These are phyloP conservation scores for Pseudanteris insignis DNA, from an alignment of 2,888 invertebrate genomes.

Conservation along the genomic window DNA sequence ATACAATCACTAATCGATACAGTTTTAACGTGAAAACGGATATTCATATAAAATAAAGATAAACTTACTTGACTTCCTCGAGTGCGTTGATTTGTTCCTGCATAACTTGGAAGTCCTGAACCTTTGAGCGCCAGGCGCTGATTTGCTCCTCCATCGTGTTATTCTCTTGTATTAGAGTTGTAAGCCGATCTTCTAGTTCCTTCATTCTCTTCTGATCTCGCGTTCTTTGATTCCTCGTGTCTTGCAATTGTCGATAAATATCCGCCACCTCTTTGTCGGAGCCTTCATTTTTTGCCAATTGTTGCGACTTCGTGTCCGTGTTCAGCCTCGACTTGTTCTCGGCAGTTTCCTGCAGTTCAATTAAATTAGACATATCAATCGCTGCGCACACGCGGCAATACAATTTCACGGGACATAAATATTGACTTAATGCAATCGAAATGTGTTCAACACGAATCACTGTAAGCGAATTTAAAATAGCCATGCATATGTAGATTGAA, in stretches of 20 bases:
- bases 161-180: slow-evolving; percentile 77
- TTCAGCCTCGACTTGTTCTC: slow-evolving; percentile 27
- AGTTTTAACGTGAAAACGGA: no score
- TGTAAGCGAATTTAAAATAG: no score
- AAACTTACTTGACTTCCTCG: slow-evolving; percentile 82
- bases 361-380: slow-evolving; percentile 6
- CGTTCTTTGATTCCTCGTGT: slow-evolving; percentile 74
- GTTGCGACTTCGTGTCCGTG: slow-evolving; percentile 28
- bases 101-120: slow-evolving; percentile 82
- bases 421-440: no score
- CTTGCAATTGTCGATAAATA: slow-evolving; percentile 77
- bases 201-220: slow-evolving; percentile 78
- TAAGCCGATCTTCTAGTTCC: slow-evolving; percentile 82
- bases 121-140: slow-evolving; percentile 73
- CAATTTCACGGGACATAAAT: background rate
- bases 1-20: no score
- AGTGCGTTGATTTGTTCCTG: slow-evolving; percentile 85
- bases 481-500: no score
- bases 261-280: slow-evolving; percentile 66
- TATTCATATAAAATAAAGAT: background rate
- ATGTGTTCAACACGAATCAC: no score
- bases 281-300: slow-evolving; percentile 40
- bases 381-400: background rate
- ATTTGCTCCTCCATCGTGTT: slow-evolving; percentile 76
- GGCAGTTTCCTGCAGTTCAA: slow-evolving; percentile 42